These are phyloP conservation scores for Apamea anceps DNA, from an alignment of 2,888 invertebrate species.

Conservation along the genomic window DNA sequence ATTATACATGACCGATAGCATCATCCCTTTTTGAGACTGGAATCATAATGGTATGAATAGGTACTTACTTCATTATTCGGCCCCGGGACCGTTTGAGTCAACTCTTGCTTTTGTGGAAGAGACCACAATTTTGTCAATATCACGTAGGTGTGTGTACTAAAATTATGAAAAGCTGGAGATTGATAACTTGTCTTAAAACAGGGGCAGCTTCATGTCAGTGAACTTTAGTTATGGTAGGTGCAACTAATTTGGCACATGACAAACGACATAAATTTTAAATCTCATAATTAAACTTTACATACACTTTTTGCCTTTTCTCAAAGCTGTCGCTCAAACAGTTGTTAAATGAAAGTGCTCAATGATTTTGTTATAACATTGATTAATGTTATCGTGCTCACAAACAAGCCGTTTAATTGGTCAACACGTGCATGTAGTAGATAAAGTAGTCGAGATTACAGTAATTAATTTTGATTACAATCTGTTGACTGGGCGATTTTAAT, in stretches of 20 bases:
- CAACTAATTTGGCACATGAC: not conserved
- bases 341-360: slow-evolving; percentile 32
- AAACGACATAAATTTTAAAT: not conserved
- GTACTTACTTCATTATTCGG: too few species aligned
- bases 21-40: too few species aligned
- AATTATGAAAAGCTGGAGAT: not conserved
- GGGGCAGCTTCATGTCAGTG: not conserved
- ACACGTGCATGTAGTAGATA: slow-evolving; percentile 54
- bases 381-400: slow-evolving; percentile 50
- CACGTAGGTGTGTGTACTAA: not conserved
- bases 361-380: slow-evolving; percentile 50
- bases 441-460: slow-evolving; percentile 56
- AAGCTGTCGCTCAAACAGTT: slow-evolving; percentile 9
- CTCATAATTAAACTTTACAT: not conserved
- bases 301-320: not conserved
- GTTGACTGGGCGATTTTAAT: slow-evolving; percentile 38
- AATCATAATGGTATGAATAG: too few species aligned
- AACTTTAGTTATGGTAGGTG: not conserved
- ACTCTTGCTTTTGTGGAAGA: not conserved
- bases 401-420: slow-evolving; percentile 52
- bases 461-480: slow-evolving; percentile 63
- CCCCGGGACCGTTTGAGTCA: not conserved
- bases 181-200: not conserved
- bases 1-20: too few species aligned
- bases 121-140: not conserved